phyloP scores from a whole-genome alignment of 2,113 vertebrate genomes.

The Oncorhynchus kisutch region DNA sequence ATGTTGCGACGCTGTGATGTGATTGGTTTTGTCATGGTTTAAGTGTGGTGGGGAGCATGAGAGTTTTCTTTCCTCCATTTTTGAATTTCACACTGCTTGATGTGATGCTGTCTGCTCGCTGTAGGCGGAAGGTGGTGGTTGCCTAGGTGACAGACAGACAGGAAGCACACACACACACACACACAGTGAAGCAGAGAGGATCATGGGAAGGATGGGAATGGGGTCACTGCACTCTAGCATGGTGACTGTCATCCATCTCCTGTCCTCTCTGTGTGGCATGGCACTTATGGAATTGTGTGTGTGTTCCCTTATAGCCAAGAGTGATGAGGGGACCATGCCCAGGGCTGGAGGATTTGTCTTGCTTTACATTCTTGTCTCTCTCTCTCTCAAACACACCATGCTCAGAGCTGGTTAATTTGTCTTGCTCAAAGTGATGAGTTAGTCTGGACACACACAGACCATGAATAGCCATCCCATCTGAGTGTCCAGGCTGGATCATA shows the following conservation, averaged over 20 bases:
- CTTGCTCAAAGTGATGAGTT: background rate
- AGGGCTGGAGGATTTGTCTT: constrained; percentile 28
- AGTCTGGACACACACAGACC: constrained; percentile 20
- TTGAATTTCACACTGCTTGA: constrained; percentile 34
- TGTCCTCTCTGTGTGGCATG: constrained; percentile 44
- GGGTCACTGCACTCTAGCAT: constrained; percentile 36
- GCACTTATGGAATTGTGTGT: constrained; percentile 41
- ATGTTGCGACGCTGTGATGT: background rate
- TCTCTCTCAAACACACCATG: background rate
- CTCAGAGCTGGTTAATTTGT: constrained; percentile 30
- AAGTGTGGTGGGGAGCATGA: background rate
- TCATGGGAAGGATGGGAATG: constrained; percentile 48
- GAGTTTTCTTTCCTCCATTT: constrained; percentile 12
- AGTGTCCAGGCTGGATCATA: constrained; percentile 40
- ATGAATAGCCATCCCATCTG: constrained; percentile 26
- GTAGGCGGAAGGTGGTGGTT: constrained; percentile 39
- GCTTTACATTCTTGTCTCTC: constrained; percentile 38
- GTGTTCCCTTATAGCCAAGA: constrained; percentile 28
- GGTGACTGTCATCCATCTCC: constrained; percentile 47
- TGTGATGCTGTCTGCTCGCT: constrained; percentile 40
- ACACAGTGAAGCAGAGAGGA: constrained; percentile 29
- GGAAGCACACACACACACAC: constrained; percentile 1
- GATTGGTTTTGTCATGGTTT: background rate
- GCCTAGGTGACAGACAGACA: constrained; percentile 56
- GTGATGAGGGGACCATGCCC: constrained; percentile 26